These are phyloP conservation scores for Lanistes nyassanus DNA, from an alignment of 1,140 invertebrate species.

Conservation along the genomic window DNA sequence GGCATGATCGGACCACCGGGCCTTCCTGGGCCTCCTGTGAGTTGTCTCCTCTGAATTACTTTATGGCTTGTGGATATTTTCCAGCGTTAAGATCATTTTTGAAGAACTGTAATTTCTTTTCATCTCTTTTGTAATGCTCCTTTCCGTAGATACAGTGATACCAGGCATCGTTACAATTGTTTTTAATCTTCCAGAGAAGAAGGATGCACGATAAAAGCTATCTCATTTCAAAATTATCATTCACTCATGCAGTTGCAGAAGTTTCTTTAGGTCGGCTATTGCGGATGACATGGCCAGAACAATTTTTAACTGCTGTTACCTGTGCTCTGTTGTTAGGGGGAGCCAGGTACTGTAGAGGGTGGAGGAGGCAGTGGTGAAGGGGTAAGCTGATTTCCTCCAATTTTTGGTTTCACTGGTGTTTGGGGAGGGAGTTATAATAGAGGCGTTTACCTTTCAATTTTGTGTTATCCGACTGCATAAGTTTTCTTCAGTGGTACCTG, in stretches of 20 bases:
- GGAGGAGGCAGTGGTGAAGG: slow-evolving; percentile 46
- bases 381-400: slow-evolving; percentile 37
- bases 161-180: too few species aligned
- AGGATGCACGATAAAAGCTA: too few species aligned
- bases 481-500: not conserved
- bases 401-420: not conserved
- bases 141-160: too few species aligned
- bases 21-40: slow-evolving; percentile 59
- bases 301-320: not conserved
- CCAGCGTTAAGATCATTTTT: not conserved
- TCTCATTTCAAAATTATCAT: too few species aligned
- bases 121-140: too few species aligned
- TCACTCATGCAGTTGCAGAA: not conserved
- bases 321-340: slow-evolving; percentile 39
- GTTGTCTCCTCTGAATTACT: slow-evolving; percentile 19
- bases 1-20: slow-evolving; percentile 75
- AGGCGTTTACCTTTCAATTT: not conserved
- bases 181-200: too few species aligned
- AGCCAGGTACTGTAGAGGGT: slow-evolving; percentile 44
- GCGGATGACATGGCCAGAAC: not conserved
- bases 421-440: not conserved
- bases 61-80: too few species aligned
- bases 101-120: too few species aligned
- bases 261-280: not conserved
- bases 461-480: not conserved